Evolutionary conservation across 2,113 vertebrate genomes (phyloP).

Genomic region (Acrocephalus arundinaceus): DNA sequence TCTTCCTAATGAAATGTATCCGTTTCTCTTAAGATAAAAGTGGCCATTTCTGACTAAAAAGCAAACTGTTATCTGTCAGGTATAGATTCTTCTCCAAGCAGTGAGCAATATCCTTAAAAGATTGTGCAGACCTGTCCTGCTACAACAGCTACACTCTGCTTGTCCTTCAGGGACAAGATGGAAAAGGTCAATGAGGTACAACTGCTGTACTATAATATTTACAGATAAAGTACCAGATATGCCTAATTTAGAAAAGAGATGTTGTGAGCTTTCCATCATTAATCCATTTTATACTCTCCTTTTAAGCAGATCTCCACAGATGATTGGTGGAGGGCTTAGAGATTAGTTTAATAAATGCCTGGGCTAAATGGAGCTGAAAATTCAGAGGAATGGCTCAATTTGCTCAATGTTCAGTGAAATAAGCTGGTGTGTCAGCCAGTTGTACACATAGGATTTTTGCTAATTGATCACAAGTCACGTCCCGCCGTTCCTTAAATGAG

Average conservation of each 20-base stretch:
- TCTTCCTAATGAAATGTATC: conserved; percentile 4
- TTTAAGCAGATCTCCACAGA: conserved; percentile 21
- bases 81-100: conserved; percentile 7
- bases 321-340: conserved; percentile 53
- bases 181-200: conserved; percentile 29
- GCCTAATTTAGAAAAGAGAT: conserved; percentile 46
- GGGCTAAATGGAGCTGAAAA: conserved; percentile 70
- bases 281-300: conserved; percentile 58
- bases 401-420: conserved; percentile 53
- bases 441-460: conserved; percentile 1
- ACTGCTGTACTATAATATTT: conserved; percentile 57
- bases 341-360: conserved; percentile 67
- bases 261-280: background rate
- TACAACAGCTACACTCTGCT: background rate
- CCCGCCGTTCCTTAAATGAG: conserved; percentile 37
- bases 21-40: conserved; percentile 3
- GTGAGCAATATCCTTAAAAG: conserved; percentile 31
- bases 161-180: background rate
- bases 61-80: background rate
- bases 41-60: conserved; percentile 9
- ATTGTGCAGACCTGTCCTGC: background rate
- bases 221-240: conserved; percentile 52
- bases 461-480: conserved; percentile 55
- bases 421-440: conserved; percentile 26
- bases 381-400: conserved; percentile 65